Evolutionary conservation across 2,113 vertebrate genomes (phyloP).

Genomic region (Bettongia penicillata): DNA sequence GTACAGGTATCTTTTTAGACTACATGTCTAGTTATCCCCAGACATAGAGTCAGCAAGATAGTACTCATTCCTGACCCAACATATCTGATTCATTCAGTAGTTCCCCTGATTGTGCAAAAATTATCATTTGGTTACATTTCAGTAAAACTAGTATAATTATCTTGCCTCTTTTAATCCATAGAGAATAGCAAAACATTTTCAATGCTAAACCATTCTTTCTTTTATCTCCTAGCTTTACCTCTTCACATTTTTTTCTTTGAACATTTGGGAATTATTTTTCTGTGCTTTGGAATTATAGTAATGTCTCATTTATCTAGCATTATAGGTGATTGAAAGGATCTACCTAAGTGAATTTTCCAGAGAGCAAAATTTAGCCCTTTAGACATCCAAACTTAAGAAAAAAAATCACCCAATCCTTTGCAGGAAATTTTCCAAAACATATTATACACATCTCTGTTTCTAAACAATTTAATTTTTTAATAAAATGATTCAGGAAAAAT

Average conservation of each 20-base stretch:
- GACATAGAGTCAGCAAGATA: constrained; percentile 24
- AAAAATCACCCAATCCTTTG: constrained; percentile 7
- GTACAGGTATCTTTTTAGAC: neutral
- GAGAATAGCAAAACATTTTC: constrained; percentile 23
- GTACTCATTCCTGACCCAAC: constrained; percentile 26
- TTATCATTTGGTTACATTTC: constrained; percentile 29
- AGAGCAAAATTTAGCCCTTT: constrained; percentile 47
- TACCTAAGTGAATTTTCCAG: constrained; percentile 51
- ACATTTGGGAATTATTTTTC: constrained; percentile 38
- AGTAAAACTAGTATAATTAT: constrained; percentile 31
- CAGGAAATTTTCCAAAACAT: constrained; percentile 50
- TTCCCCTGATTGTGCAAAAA: constrained; percentile 34
- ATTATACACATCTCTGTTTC: constrained; percentile 46
- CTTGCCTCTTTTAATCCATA: neutral
- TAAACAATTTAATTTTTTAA: constrained; percentile 1
- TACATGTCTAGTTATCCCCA: neutral
- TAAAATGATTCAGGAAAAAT: constrained; percentile 29
- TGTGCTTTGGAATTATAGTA: constrained; percentile 20
- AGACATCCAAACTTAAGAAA: constrained; percentile 39
- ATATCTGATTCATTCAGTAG: neutral
- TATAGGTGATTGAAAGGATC: constrained; percentile 28
- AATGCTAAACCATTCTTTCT: neutral
- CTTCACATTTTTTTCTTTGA: constrained; percentile 38
- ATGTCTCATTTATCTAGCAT: constrained; percentile 17
- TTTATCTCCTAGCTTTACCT: constrained; percentile 37